Percentiles rank a stretch among this genome's conserved stretches.
Conservation (phyloP, 2,797 vertebrate genomes). For the Scyliorhinus canicula region DNA sequence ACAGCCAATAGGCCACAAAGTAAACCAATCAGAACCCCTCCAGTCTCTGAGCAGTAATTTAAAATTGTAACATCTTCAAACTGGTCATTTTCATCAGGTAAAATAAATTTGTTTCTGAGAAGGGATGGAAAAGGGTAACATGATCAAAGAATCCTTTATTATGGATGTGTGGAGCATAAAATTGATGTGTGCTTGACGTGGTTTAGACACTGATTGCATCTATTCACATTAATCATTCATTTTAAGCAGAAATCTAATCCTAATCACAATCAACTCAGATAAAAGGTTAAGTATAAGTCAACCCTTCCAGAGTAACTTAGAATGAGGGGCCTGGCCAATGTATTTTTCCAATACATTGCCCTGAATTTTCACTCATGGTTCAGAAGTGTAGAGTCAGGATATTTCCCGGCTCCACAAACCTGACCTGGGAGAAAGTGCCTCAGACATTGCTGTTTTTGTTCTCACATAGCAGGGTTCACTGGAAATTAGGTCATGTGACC, state of each 20-base stretch:
- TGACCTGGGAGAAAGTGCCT: too few species aligned
- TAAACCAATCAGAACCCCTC: not conserved
- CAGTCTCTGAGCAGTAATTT: not conserved
- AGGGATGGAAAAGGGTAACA: not conserved
- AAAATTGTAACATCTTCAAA: not conserved
- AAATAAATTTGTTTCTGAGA: not conserved
- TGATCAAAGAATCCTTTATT: not conserved
- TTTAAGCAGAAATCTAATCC: not conserved
- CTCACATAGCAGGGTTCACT: too few species aligned
- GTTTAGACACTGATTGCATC: not conserved
- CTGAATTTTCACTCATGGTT: too few species aligned
- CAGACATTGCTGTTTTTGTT: too few species aligned
- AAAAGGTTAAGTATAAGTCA: not conserved
- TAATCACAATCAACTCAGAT: not conserved
- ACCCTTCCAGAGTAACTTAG: not conserved
- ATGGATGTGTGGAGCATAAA: not conserved
- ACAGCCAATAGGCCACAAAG: not conserved
- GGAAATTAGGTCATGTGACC: too few species aligned
- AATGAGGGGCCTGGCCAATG: not conserved
- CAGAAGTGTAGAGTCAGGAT: too few species aligned
- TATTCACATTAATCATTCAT: not conserved
- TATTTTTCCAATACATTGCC: not conserved
- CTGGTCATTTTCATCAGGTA: not conserved
- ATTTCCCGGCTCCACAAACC: too few species aligned
- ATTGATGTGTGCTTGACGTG: not conserved